Conservation (phyloP, 2,888 invertebrate species). For the Mystacides longicornis region DNA sequence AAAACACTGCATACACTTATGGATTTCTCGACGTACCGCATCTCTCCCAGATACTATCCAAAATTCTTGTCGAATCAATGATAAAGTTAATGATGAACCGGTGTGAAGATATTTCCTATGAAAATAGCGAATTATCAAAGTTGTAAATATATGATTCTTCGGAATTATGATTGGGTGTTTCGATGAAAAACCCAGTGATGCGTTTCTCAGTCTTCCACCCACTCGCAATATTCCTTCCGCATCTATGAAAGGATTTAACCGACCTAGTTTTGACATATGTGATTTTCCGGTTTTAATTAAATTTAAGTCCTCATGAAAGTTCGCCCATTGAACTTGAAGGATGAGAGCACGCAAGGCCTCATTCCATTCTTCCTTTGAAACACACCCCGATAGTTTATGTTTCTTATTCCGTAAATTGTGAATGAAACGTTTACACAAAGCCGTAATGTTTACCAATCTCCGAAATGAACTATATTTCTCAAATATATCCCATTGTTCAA, state of each 20-base stretch:
- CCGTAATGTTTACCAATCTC: background rate
- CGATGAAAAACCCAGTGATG: background rate
- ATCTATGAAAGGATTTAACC: conserved; percentile 5
- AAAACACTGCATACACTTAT: background rate
- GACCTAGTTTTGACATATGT: background rate
- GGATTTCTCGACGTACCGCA: background rate
- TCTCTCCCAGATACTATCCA: conserved; percentile 1
- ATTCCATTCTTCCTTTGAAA: background rate
- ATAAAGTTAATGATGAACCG: background rate
- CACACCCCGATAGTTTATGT: background rate
- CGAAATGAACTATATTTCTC: background rate
- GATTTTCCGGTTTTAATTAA: background rate
- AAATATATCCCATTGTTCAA: background rate
- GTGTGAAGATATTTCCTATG: background rate
- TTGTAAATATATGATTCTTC: background rate
- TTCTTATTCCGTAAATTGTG: background rate
- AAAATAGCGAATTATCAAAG: background rate
- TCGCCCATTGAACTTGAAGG: background rate
- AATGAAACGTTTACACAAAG: background rate
- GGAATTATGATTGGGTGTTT: conserved; percentile 5
- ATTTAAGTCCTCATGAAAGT: background rate
- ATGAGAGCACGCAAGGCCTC: background rate
- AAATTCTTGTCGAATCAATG: background rate
- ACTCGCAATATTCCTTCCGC: background rate
- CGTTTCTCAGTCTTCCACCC: background rate